Percentiles rank a stretch among this genome's conserved stretches.
phyloP scores from a whole-genome alignment of 2,888 invertebrate species.

The Lordiphosa fenestrarum region DNA sequence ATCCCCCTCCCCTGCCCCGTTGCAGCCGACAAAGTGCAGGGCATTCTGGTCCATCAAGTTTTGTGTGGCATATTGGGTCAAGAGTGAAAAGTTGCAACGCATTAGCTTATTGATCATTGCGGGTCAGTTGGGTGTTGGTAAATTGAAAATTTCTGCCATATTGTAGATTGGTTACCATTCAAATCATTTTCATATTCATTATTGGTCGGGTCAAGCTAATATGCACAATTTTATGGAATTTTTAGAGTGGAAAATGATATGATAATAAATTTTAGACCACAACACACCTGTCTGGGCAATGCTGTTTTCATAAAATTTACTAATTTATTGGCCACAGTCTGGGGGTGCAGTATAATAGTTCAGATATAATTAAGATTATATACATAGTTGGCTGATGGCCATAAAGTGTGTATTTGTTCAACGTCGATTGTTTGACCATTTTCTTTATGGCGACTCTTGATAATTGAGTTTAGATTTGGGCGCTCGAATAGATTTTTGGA shows the following conservation, averaged over 20 bases:
- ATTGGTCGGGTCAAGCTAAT: background rate
- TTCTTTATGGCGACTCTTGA: too few relatives aligned
- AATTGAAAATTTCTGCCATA: constrained; percentile 11
- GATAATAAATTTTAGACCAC: too few relatives aligned
- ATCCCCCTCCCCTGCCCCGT: background rate
- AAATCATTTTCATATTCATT: constrained; percentile 1
- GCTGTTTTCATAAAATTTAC: too few relatives aligned
- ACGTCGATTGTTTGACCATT: too few relatives aligned
- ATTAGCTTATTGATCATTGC: constrained; percentile 32
- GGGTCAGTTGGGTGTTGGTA: constrained; percentile 8
- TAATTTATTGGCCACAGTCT: too few relatives aligned
- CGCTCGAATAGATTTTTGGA: too few relatives aligned
- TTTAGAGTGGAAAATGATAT: background rate
- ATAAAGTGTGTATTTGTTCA: too few relatives aligned
- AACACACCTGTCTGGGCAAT: too few relatives aligned
- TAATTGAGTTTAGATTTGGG: too few relatives aligned
- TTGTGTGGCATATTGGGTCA: constrained; percentile 55
- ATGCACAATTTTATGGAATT: background rate
- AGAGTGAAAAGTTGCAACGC: constrained; percentile 42
- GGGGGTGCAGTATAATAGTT: too few relatives aligned
- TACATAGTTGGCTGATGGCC: too few relatives aligned
- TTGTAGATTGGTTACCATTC: background rate
- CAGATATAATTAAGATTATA: too few relatives aligned
- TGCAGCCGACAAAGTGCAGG: constrained; percentile 8
- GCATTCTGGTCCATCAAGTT: constrained; percentile 37